Evolutionary conservation across 2,888 invertebrate genomes (phyloP), one percentile per base, ranked within the genome.

Genomic region (Clanis bilineata): DNA sequence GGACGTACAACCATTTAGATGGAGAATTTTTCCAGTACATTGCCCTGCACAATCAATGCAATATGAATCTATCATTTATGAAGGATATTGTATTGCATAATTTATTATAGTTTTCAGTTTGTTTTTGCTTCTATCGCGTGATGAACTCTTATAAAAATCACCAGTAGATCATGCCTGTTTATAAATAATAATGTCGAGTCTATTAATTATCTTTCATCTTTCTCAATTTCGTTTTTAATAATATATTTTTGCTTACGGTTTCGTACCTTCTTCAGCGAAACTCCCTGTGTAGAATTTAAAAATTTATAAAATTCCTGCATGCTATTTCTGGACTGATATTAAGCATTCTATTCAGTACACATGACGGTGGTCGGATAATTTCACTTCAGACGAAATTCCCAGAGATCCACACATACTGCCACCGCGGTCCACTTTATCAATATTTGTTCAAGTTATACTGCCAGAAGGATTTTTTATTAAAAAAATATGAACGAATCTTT

Each of bases 341-440:
- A 70, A 73, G 66, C 69, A 73, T 73, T 73, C 74, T 70, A 15
- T 58, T 62, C 63, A 61, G 51, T 62, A 64, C 45, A 64, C 55
- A 65, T 73, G 69, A 69, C 69, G 68, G 64, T 63, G 61, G 58
- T 57, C 62, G 56, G 58, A 59, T 67, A 72, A 58, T 67, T 70
- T 70, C 54, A 64, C 57, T 55, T 45, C 58, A 59, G 57, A 62
- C 60, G 51, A 60, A 72, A 72, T 72, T 72, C 64, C 28, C 58
- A 32, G 23, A 15, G 23, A 36, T 23, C 57, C 22, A 21, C 18
- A 32, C 21, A 15, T 38, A 45, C n/a, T 43, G 15, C 32, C 22
- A 36, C 10, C 36, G 12, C 12, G 3, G 43, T 21, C 43, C 6
- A 32, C 12, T 23, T 38, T 45, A 2, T 5, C 23, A 38, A 43